Evolutionary conservation across 2,888 invertebrate species (phyloP).

Genomic region (Latrodectus hesperus): DNA sequence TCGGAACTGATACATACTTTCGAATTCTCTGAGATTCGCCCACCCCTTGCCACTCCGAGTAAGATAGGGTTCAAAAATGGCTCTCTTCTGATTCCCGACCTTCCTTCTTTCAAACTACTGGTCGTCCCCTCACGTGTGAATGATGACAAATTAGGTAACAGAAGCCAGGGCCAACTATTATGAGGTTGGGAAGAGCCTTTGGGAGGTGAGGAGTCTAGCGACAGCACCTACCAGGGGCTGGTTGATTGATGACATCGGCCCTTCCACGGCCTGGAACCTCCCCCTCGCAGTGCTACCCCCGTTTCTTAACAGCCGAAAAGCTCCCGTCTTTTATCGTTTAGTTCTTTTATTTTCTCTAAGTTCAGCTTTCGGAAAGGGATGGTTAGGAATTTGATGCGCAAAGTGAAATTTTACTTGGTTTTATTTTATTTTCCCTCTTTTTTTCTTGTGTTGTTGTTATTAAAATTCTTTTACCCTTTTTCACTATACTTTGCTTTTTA

Average conservation of each 20-base stretch:
- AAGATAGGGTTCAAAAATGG: constrained; percentile 2
- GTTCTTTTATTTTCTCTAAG: constrained; percentile 7
- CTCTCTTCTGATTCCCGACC: constrained; percentile 9
- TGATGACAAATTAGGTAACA: constrained; percentile 68
- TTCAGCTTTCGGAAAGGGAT: constrained; percentile 4
- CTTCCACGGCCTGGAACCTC: constrained; percentile 8
- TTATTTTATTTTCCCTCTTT: background rate
- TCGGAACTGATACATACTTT: constrained; percentile 20
- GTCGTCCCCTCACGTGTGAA: constrained; percentile 45
- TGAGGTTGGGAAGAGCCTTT: constrained; percentile 45
- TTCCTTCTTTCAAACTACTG: constrained; percentile 20
- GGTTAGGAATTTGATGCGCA: constrained; percentile 56
- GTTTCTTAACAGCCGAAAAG: background rate
- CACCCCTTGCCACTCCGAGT: background rate
- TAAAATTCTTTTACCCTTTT: background rate
- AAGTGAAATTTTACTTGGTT: constrained; percentile 33
- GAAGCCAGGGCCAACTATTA: constrained; percentile 56
- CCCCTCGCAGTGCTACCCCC: background rate
- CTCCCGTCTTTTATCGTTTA: constrained; percentile 17
- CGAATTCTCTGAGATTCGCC: constrained; percentile 17
- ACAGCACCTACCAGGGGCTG: constrained; percentile 37
- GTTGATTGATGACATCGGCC: constrained; percentile 59
- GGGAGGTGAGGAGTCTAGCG: constrained; percentile 40
- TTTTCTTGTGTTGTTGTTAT: background rate
- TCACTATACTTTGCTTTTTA: background rate